Evolutionary conservation across 1,140 invertebrate species (phyloP).

Genomic region (Parapsyche elsis): DNA sequence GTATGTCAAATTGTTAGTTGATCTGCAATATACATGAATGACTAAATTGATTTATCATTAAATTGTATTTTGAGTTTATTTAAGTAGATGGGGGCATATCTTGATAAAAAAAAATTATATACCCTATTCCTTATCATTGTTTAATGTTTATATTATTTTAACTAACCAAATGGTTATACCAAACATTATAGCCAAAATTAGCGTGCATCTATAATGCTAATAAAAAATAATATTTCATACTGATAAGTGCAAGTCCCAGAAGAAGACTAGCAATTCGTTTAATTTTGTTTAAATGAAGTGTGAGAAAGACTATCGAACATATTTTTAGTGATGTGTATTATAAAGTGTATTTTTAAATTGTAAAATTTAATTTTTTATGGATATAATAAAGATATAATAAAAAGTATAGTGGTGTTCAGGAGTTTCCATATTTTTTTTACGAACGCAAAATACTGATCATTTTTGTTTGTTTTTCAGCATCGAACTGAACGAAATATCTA

Average conservation of each 20-base stretch:
- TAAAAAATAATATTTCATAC: too few relatives aligned
- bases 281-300: too few relatives aligned
- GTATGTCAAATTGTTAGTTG: neutral
- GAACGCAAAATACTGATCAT: neutral
- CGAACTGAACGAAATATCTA: neutral
- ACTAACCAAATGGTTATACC: neutral
- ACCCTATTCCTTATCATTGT: neutral
- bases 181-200: too few relatives aligned
- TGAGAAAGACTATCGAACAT: too few relatives aligned
- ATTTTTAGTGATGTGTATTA: neutral
- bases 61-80: neutral
- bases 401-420: neutral
- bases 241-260: too few relatives aligned
- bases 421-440: neutral
- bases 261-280: too few relatives aligned
- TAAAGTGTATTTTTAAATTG: constrained; percentile 20
- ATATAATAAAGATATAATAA: neutral
- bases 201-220: too few relatives aligned
- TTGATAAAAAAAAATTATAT: too few relatives aligned
- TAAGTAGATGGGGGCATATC: neutral
- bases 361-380: constrained; percentile 15
- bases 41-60: neutral
- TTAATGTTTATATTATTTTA: neutral
- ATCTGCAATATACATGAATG: neutral
- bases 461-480: constrained; percentile 5